Evolutionary conservation across 2,113 vertebrate genomes (phyloP).

Genomic region (Cyphomyrus discorhynchus): DNA sequence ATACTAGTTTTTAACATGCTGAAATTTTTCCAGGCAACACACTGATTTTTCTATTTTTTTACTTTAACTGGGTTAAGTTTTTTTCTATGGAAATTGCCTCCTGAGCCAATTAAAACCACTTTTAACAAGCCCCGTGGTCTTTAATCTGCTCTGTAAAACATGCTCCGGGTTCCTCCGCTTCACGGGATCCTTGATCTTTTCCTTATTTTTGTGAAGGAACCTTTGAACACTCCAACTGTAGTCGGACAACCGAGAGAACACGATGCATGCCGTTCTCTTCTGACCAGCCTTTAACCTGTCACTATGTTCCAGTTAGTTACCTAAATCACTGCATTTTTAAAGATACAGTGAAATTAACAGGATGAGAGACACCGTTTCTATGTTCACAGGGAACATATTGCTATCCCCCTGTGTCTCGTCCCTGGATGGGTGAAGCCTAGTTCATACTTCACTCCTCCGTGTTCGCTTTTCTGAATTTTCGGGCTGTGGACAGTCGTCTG

Average conservation of each 20-base stretch:
- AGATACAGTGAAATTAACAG: neutral
- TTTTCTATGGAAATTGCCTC: conserved; percentile 11
- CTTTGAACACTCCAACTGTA: neutral
- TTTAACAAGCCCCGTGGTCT: neutral
- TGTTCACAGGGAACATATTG: neutral
- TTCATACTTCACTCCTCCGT: neutral
- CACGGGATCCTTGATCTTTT: conserved; percentile 1
- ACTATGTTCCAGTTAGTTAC: neutral
- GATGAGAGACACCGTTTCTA: neutral
- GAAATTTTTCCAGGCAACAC: conserved; percentile 16
- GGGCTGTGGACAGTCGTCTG: neutral
- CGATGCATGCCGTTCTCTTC: too few relatives aligned
- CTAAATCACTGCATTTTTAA: neutral
- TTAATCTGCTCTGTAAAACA: conserved; percentile 13
- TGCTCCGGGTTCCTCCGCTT: neutral
- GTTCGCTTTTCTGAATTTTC: neutral
- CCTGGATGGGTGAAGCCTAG: neutral
- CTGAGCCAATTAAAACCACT: conserved; percentile 4
- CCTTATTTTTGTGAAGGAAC: neutral
- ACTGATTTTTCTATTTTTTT: neutral
- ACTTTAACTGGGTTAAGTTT: neutral
- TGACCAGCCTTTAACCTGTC: neutral
- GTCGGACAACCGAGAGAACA: neutral
- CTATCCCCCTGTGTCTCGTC: neutral
- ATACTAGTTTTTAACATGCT: conserved; percentile 18